phyloP scores from a whole-genome alignment of 2,888 invertebrate species.

The Trisateles emortualis region DNA sequence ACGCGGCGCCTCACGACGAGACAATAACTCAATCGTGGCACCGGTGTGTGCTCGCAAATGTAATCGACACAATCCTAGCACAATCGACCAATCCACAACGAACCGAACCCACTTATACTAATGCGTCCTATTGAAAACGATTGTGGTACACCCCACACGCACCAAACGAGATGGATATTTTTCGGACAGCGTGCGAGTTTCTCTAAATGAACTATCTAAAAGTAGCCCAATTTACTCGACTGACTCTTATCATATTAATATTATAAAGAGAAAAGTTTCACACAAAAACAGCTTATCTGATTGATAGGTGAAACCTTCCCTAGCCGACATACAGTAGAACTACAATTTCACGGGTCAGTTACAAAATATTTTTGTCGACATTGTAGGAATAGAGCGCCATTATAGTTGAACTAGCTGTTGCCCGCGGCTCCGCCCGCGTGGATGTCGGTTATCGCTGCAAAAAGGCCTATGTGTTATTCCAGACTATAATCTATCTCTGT shows the following conservation, averaged over 20 bases:
- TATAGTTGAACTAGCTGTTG: too few species aligned
- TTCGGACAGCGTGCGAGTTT: constrained; percentile 53
- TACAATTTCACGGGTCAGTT: constrained; percentile 6
- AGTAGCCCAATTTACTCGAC: constrained; percentile 21
- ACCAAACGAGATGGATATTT: constrained; percentile 64
- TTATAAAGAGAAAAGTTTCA: constrained; percentile 10
- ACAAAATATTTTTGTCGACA: constrained; percentile 10
- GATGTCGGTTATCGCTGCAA: too few species aligned
- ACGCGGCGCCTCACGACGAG: constrained; percentile 55
- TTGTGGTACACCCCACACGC: constrained; percentile 51
- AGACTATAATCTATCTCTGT: too few species aligned
- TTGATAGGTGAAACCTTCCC: constrained; percentile 1
- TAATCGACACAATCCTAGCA: constrained; percentile 64
- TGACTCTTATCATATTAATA: constrained; percentile 13
- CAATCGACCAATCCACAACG: constrained; percentile 67
- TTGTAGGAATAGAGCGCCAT: not conserved
- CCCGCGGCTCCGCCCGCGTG: too few species aligned
- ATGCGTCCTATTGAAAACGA: constrained; percentile 70
- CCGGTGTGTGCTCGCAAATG: constrained; percentile 57
- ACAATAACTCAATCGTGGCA: constrained; percentile 70
- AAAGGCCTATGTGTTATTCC: too few species aligned
- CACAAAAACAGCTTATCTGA: constrained; percentile 8
- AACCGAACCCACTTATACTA: constrained; percentile 69
- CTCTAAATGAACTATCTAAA: constrained; percentile 16
- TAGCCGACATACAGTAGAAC: constrained; percentile 4